A percentile compares a stretch with the other conserved stretches of the same genome.
Evolutionary conservation across 2,888 invertebrate species (phyloP).

Genomic region (Idaea aversata): DNA sequence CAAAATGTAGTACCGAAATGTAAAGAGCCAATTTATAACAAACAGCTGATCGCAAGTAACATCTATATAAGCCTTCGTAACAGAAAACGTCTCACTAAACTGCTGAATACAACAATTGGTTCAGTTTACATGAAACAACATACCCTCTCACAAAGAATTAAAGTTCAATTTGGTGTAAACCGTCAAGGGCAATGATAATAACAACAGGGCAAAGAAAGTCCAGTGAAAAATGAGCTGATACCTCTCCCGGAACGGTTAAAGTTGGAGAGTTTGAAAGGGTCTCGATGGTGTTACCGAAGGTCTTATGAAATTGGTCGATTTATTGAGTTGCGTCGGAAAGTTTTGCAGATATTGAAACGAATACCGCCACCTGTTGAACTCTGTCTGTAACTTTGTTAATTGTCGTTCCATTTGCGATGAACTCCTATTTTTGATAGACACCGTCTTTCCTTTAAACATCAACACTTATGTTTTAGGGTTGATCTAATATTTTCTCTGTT

Average conservation of each 20-base stretch:
- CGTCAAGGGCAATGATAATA: constrained; percentile 63
- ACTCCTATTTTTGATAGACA: constrained; percentile 41
- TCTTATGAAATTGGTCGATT: constrained; percentile 56
- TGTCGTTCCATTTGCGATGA: constrained; percentile 59
- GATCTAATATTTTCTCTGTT: constrained; percentile 10
- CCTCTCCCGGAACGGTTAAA: constrained; percentile 28
- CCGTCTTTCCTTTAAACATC: constrained; percentile 4
- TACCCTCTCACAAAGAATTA: constrained; percentile 36
- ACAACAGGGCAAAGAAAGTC: constrained; percentile 67
- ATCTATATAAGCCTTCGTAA: constrained; percentile 62
- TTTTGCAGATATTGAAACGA: constrained; percentile 79
- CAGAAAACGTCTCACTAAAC: constrained; percentile 64
- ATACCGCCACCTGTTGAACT: constrained; percentile 75
- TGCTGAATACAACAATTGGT: constrained; percentile 50
- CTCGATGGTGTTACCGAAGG: constrained; percentile 27
- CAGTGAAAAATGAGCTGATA: constrained; percentile 47
- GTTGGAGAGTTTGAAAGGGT: constrained; percentile 30
- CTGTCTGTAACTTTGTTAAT: constrained; percentile 71
- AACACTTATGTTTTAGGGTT: constrained; percentile 4
- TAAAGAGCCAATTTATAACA: constrained; percentile 22
- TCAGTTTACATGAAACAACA: constrained; percentile 37
- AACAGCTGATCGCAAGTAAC: constrained; percentile 60
- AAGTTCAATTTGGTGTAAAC: constrained; percentile 57
- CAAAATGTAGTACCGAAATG: neutral
- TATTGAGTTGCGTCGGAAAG: constrained; percentile 73